Evolutionary conservation across 2,797 vertebrate species (phyloP).

Genomic region (Sebastes diaconus): DNA sequence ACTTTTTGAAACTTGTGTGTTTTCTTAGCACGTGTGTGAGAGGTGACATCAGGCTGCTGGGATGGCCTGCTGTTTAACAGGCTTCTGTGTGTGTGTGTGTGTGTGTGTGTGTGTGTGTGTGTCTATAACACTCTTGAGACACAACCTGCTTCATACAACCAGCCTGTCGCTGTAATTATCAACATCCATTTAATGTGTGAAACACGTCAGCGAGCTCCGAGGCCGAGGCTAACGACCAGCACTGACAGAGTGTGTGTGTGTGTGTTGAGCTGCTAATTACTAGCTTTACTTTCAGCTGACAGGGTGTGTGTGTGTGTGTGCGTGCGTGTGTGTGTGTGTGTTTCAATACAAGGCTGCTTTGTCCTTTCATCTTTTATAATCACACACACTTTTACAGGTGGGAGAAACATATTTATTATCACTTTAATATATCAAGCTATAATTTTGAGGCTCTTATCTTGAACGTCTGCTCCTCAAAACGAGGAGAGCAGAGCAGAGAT

Average conservation of each 20-base stretch:
- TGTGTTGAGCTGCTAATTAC: neutral
- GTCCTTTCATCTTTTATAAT: neutral
- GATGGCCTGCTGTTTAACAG: slow-evolving; percentile 14
- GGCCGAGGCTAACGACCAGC: neutral
- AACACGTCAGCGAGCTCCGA: neutral
- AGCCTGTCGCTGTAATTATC: neutral
- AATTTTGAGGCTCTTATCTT: too few relatives aligned
- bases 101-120: slow-evolving; percentile 11
- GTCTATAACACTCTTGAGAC: neutral
- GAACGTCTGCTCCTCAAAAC: too few relatives aligned
- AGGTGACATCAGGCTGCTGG: slow-evolving; percentile 15
- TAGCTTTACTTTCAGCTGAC: neutral
- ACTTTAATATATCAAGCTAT: too few relatives aligned
- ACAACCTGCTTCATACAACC: neutral
- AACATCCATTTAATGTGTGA: neutral
- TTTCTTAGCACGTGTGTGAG: neutral
- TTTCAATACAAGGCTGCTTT: neutral
- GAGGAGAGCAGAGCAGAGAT: too few relatives aligned
- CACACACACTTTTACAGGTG: neutral
- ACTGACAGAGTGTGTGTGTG: neutral
- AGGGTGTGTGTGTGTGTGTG: too few relatives aligned
- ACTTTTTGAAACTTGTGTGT: slow-evolving; percentile 1
- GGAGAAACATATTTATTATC: too few relatives aligned
- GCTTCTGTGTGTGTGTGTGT: slow-evolving; percentile 13
- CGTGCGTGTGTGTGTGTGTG: neutral